phyloP scores from a whole-genome alignment of 2,113 vertebrate genomes.

The Eulacestoma nigropectus region DNA sequence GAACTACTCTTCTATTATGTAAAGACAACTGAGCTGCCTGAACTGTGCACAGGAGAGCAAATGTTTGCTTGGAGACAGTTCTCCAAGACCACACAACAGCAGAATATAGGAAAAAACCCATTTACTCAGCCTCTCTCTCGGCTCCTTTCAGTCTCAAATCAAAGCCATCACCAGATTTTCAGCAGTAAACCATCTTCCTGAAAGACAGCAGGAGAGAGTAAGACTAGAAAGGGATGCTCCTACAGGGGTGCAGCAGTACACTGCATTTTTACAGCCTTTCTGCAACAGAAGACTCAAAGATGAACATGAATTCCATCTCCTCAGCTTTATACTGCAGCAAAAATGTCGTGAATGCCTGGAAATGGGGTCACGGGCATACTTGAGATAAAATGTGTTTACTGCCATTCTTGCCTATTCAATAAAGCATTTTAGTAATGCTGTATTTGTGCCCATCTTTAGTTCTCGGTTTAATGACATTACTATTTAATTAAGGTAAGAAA shows the following conservation, averaged over 20 bases:
- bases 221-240: not conserved
- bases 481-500: not conserved
- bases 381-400: not conserved
- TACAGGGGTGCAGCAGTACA: not conserved
- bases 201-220: not conserved
- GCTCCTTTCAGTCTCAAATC: not conserved
- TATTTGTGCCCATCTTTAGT: not conserved
- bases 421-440: not conserved
- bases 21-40: not conserved
- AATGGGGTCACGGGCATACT: not conserved
- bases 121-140: not conserved
- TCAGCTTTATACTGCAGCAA: not conserved
- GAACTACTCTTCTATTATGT: not conserved
- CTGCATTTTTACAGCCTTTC: not conserved
- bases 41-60: not conserved
- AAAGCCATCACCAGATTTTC: not conserved
- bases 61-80: not conserved
- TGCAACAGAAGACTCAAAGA: not conserved
- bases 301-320: not conserved
- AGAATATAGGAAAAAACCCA: not conserved
- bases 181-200: not conserved
- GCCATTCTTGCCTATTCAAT: not conserved
- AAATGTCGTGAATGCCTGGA: not conserved
- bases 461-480: not conserved
- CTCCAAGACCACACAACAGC: not conserved